Conservation (phyloP, 2,888 invertebrate genomes). For the Hedya salicella region DNA sequence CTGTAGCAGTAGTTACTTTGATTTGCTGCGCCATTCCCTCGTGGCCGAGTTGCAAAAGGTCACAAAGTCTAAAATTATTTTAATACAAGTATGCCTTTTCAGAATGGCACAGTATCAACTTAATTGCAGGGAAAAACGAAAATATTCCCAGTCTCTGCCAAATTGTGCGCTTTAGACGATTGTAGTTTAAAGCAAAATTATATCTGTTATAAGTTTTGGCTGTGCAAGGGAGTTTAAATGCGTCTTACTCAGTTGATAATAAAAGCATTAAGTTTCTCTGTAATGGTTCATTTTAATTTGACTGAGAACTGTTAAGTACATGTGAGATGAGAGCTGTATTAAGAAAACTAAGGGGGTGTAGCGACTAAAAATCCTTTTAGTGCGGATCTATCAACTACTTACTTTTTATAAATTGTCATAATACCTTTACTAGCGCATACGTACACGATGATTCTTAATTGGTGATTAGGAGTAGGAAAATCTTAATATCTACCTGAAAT, state of each 20-base stretch:
- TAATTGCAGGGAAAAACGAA: conserved; percentile 33
- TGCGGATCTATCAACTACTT: too few species aligned
- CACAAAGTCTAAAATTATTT: neutral
- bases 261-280: conserved; percentile 8
- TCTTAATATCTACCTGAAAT: too few species aligned
- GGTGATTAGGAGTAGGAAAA: too few species aligned
- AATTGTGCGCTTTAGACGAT: conserved; percentile 28
- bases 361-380: too few species aligned
- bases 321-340: too few species aligned
- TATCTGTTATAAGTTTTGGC: conserved; percentile 30
- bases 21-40: conserved; percentile 32
- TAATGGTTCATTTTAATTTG: neutral
- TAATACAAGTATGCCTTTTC: neutral
- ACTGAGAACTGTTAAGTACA: neutral
- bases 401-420: too few species aligned
- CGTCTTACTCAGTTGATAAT: neutral
- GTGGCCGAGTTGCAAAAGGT: neutral
- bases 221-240: conserved; percentile 16
- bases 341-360: too few species aligned
- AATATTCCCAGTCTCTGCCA: conserved; percentile 29
- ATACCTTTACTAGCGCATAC: too few species aligned
- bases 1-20: conserved; percentile 26
- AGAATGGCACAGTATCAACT: neutral
- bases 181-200: conserved; percentile 28
- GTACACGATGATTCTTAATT: too few species aligned